Evolutionary conservation across 2,888 invertebrate genomes (phyloP), one percentile per base, ranked within the genome.

Genomic region (Micoletzkya japonica): DNA sequence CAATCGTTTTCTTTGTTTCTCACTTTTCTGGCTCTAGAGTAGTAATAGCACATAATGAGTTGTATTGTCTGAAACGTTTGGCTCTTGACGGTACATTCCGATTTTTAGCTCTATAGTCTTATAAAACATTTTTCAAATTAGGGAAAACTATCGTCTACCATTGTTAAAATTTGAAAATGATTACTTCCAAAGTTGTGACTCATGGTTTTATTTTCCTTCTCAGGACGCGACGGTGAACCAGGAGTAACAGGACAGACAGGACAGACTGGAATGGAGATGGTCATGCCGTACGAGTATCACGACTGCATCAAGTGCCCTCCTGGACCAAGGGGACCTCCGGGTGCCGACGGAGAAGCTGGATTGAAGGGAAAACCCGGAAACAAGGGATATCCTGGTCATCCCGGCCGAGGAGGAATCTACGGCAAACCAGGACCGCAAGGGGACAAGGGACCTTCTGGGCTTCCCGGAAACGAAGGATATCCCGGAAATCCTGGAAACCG

Each of bases 271-370:
- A 58, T 44, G 39, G 68, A 68, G 58, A 58, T 68, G 57, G 58
- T 49, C 14, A 68, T 68, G 68, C 57, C 57, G 0, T 39, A 30
- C 17, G 7, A 20, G 10, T 58, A 57, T 49, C 39, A 49, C 14
- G 58, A 68, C n/a, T 68, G 68, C 32, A 49, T 68, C 24, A 24
- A 30, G 4, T 68, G 68, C 26, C 57, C 68, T 7, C 57, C 68
- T 10, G 68, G 68, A n/a, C 36, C 57, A 4, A 34, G 30, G 17
- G 68, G 68, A 30, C n/a, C 20, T 4, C 58, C 68, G 0, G 68
- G 68, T 30, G 7, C 44, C n/a, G 68, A 68, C n/a, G 68, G 68
- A 44, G 57, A 56, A 32, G 49, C 57, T 17, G 68, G 68, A 57
- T 36, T 36, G 4, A 28, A 30, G 17, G 68, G 68, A 1, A 30